A percentile compares a stretch with the other conserved stretches of the same genome.
phyloP scores from a whole-genome alignment of 2,113 vertebrate species.

The Syngnathus scovelli region DNA sequence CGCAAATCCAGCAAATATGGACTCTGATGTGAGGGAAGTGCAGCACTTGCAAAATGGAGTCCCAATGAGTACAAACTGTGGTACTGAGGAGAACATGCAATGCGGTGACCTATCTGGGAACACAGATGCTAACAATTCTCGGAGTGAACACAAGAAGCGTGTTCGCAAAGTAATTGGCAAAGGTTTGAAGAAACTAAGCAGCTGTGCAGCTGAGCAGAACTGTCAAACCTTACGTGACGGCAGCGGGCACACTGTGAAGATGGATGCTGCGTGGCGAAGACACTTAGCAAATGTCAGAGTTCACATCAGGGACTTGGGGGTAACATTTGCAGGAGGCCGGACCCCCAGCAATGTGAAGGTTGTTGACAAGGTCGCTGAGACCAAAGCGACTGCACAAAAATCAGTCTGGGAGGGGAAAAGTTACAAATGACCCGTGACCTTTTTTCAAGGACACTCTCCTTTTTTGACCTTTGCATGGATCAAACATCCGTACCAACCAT shows the following conservation, averaged over 20 bases:
- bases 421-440: neutral
- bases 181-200: constrained; percentile 1
- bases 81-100: neutral
- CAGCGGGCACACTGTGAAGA: constrained; percentile 20
- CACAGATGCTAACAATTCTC: neutral
- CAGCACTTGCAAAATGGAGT: neutral
- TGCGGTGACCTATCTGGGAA: neutral
- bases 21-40: constrained; percentile 15
- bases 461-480: neutral
- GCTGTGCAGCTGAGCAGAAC: neutral
- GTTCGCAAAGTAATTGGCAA: neutral
- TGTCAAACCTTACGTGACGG: neutral
- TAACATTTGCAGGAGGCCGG: neutral
- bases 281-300: constrained; percentile 39
- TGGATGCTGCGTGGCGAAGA: constrained; percentile 42
- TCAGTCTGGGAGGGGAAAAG: neutral
- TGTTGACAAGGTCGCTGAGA: neutral
- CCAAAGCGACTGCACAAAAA: constrained; percentile 26
- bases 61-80: neutral
- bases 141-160: neutral
- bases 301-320: constrained; percentile 47
- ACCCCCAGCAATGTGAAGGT: constrained; percentile 14
- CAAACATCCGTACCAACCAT: too few species aligned
- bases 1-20: neutral
- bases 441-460: neutral